Evolutionary conservation across 1,140 invertebrate genomes (phyloP).

Genomic region (Drosophila ercepeae): DNA sequence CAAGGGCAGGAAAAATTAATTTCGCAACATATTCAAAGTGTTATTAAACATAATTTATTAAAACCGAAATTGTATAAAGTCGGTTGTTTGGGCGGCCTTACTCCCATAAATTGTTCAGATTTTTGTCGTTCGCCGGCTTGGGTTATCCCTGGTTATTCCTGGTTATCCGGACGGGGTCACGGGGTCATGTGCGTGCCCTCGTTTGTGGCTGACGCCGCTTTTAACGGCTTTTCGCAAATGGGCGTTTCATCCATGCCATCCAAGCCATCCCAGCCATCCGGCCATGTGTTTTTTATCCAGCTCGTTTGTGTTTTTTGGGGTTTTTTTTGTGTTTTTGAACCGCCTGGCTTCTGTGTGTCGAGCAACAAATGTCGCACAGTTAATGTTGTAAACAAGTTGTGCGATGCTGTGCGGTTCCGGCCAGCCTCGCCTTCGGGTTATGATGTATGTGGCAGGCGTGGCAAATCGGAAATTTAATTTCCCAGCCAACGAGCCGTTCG

Average conservation of each 20-base stretch:
- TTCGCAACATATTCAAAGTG: conserved; percentile 81
- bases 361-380: conserved; percentile 80
- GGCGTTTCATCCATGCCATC: conserved; percentile 27
- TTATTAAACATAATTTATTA: conserved; percentile 83
- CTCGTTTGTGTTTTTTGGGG: conserved; percentile 16
- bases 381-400: conserved; percentile 79
- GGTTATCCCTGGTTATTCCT: conserved; percentile 25
- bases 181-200: conserved; percentile 63
- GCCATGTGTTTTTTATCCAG: conserved; percentile 33
- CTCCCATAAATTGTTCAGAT: conserved; percentile 73
- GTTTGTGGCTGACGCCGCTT: conserved; percentile 45
- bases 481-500: conserved; percentile 52
- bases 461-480: conserved; percentile 82
- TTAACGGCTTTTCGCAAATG: conserved; percentile 61
- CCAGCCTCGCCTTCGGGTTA: conserved; percentile 35
- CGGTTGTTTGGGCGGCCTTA: conserved; percentile 9
- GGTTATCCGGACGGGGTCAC: conserved; percentile 33
- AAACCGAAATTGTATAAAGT: conserved; percentile 81
- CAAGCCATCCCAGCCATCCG: background rate
- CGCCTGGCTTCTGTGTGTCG: too few relatives aligned
- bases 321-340: conserved; percentile 15
- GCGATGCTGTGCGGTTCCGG: conserved; percentile 16
- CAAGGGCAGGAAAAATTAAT: conserved; percentile 75
- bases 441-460: conserved; percentile 74
- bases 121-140: conserved; percentile 35